Evolutionary conservation across 2,888 invertebrate genomes (phyloP).

Genomic region (Eurois occulta): DNA sequence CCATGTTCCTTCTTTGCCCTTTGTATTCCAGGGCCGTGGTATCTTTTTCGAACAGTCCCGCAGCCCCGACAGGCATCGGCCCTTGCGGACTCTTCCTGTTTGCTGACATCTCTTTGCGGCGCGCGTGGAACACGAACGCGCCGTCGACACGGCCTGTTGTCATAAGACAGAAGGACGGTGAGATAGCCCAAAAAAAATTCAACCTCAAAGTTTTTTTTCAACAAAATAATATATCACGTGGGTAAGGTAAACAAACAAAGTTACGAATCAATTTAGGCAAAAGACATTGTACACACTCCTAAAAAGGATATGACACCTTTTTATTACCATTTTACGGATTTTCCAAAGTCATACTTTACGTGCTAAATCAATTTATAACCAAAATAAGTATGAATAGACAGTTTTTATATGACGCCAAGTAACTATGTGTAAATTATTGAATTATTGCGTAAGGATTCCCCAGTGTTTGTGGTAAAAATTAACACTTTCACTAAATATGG

Average conservation of each 20-base stretch:
- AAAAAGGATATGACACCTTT: background rate
- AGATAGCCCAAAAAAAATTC: too few relatives aligned
- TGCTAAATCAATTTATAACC: slow-evolving; percentile 6
- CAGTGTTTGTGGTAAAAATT: background rate
- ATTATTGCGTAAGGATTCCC: slow-evolving; percentile 19
- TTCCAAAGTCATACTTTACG: background rate
- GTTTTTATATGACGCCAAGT: background rate
- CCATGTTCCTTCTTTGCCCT: too few relatives aligned
- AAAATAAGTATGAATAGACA: slow-evolving; percentile 29
- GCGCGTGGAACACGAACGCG: too few relatives aligned
- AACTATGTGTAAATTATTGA: background rate
- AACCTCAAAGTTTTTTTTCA: background rate
- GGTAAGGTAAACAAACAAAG: background rate
- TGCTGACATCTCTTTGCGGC: too few relatives aligned
- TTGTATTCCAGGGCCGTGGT: too few relatives aligned
- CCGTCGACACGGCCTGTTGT: too few relatives aligned
- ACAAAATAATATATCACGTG: background rate
- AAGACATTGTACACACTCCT: background rate
- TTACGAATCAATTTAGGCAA: background rate
- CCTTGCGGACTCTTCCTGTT: too few relatives aligned
- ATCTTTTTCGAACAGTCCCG: too few relatives aligned
- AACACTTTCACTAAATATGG: slow-evolving; percentile 3
- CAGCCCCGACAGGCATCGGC: too few relatives aligned
- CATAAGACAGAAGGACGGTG: too few relatives aligned
- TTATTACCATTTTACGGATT: background rate